Evolutionary conservation across 2,797 vertebrate species (phyloP), one percentile per base, ranked within the genome.

Genomic region (Eidolon dupreanum): DNA sequence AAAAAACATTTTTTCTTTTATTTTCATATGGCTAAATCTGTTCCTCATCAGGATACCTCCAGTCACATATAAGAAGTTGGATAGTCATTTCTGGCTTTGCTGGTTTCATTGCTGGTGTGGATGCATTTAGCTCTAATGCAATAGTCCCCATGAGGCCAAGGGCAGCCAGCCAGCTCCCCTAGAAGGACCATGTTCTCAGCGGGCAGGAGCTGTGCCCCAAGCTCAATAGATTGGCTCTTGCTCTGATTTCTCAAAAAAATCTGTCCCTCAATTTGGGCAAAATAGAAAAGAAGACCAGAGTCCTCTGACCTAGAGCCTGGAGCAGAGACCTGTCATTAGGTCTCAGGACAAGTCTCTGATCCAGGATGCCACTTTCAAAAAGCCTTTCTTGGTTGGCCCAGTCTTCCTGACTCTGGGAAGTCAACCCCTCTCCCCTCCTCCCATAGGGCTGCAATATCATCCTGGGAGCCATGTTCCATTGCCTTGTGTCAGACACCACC

Each of bases 391-490:
- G 55, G 16, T 28, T 78, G n/a, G 16, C 31, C 24, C 20, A 5
- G 36, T 9, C 46, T 31, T 81, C 66, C 46, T 7, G 10, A 73
- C 61, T 71, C 73, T 43, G 46, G 31, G 31, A 59, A 3, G 24
- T 46, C 13, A 46, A 46, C 20, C 6, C 73, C 24, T 31, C 11
- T n/a, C 4, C 11, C 33, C 20, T 8, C 75, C 38, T 70, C 49
- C 75, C 63, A 20, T 10, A 20, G 22, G 15, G 22, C 63, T 5
- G 13, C 26, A 19, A 33, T 6, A n/a, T 8, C 1, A 93, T 97
- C 36, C 46, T 96, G 9, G 63, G 43, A 7, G 28, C 91, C 22
- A 38, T 96, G 38, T 95, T 96, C 93, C 82, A 57, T 66, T 46
- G 84, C 43, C 46, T 97, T 78, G 81, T 63, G 33, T 41, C 26